Conservation (phyloP, 2,797 vertebrate species). For the Odontamblyopus rebecca region DNA sequence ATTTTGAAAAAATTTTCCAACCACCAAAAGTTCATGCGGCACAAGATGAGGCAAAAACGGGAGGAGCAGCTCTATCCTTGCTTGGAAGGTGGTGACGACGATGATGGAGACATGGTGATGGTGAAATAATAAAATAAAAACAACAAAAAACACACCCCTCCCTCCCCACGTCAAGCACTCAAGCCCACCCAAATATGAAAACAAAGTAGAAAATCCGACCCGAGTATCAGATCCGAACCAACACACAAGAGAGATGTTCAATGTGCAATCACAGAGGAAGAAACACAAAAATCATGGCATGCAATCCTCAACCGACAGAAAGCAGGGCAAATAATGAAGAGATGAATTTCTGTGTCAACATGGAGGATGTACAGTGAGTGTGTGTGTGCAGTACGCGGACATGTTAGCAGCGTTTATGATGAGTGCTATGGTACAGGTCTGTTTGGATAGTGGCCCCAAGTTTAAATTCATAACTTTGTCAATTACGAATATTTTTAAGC, state of each 20-base stretch:
- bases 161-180: conserved; percentile 20
- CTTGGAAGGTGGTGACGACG: conserved; percentile 79
- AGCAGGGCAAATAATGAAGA: conserved; percentile 80
- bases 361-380: conserved; percentile 77
- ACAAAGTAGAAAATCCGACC: conserved; percentile 44
- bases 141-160: conserved; percentile 23
- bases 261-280: conserved; percentile 76
- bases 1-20: conserved; percentile 72
- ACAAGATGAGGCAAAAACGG: conserved; percentile 90
- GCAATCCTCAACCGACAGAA: conserved; percentile 81
- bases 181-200: conserved; percentile 44
- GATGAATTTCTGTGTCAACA: conserved; percentile 97
- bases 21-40: conserved; percentile 99
- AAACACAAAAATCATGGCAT: conserved; percentile 76
- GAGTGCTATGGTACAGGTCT: not conserved
- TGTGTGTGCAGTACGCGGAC: conserved; percentile 64
- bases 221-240: conserved; percentile 53
- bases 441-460: not conserved
- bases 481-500: not conserved
- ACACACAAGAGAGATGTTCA: conserved; percentile 75
- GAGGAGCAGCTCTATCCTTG: conserved; percentile 79
- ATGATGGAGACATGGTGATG: conserved; percentile 66
- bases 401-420: conserved; percentile 28
- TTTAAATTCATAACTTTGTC: not conserved
- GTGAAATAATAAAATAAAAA: conserved; percentile 40